Percentiles rank a stretch among this genome's conserved stretches.
Evolutionary conservation across 2,113 vertebrate genomes (phyloP).

Genomic region (Rhynchomys soricoides): DNA sequence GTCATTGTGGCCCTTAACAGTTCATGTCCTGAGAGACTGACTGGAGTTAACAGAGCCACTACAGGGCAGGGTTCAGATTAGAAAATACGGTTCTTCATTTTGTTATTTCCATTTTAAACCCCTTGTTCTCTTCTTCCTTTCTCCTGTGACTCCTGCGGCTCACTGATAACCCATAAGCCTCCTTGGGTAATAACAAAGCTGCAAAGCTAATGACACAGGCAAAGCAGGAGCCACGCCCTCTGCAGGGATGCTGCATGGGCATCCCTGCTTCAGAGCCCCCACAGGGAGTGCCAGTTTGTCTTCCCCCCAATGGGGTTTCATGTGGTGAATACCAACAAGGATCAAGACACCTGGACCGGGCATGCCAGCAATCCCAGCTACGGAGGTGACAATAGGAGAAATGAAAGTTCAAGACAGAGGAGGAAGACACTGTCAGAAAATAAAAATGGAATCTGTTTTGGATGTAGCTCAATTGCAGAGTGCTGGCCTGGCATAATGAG

Average conservation of each 20-base stretch:
- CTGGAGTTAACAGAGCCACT: slow-evolving; percentile 66
- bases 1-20: slow-evolving; percentile 68
- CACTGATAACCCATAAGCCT: slow-evolving; percentile 68
- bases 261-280: not conserved
- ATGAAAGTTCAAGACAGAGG: not conserved
- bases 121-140: slow-evolving; percentile 72
- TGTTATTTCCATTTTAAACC: slow-evolving; percentile 69
- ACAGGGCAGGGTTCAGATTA: slow-evolving; percentile 68
- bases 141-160: slow-evolving; percentile 62
- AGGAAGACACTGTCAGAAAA: not conserved
- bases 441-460: not conserved
- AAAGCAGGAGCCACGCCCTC: not conserved
- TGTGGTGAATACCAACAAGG: not conserved
- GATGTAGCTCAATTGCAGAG: too few species aligned
- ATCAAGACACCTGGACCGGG: not conserved
- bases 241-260: not conserved
- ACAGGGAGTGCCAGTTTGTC: rapidly evolving
- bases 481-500: not conserved
- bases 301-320: rapidly evolving
- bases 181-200: slow-evolving; percentile 4
- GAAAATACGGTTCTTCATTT: slow-evolving; percentile 75
- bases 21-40: slow-evolving; percentile 74
- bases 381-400: not conserved
- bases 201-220: not conserved
- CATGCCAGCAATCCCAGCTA: not conserved